Conservation (phyloP, 2,113 vertebrate genomes). For the Solea senegalensis region DNA sequence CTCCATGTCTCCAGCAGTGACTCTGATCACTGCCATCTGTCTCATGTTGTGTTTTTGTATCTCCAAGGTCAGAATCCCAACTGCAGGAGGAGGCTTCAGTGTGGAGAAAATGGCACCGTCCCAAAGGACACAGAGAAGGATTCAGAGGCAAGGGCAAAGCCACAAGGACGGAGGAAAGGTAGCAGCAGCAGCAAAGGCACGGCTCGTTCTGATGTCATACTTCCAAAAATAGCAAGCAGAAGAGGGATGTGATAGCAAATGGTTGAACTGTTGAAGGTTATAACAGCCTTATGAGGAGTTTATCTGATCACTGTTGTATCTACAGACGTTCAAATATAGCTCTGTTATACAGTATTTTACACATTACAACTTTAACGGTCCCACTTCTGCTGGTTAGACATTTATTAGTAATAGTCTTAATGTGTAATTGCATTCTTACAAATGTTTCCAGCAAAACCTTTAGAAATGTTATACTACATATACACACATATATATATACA, state of each 20-base stretch:
- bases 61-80: slow-evolving; percentile 38
- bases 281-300: not conserved
- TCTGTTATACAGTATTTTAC: not conserved
- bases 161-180: slow-evolving; percentile 22
- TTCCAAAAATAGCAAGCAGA: slow-evolving; percentile 58
- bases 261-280: not conserved
- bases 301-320: not conserved
- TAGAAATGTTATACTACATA: too few relatives aligned
- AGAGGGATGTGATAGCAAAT: not conserved
- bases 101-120: not conserved
- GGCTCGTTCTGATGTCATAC: slow-evolving; percentile 38
- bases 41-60: slow-evolving; percentile 8
- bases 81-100: slow-evolving; percentile 30
- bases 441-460: too few relatives aligned
- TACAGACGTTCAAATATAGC: not conserved
- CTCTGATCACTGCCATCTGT: not conserved
- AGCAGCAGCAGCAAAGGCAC: slow-evolving; percentile 2
- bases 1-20: not conserved
- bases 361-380: not conserved
- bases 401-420: too few relatives aligned
- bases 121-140: slow-evolving; percentile 29
- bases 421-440: too few relatives aligned
- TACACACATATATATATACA: too few relatives aligned
- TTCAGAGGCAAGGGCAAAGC: slow-evolving; percentile 4
- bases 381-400: not conserved